A percentile compares a stretch with the other conserved stretches of the same genome.
Evolutionary conservation across 2,797 vertebrate genomes (phyloP).

Genomic region (Toxotes lorentzi): DNA sequence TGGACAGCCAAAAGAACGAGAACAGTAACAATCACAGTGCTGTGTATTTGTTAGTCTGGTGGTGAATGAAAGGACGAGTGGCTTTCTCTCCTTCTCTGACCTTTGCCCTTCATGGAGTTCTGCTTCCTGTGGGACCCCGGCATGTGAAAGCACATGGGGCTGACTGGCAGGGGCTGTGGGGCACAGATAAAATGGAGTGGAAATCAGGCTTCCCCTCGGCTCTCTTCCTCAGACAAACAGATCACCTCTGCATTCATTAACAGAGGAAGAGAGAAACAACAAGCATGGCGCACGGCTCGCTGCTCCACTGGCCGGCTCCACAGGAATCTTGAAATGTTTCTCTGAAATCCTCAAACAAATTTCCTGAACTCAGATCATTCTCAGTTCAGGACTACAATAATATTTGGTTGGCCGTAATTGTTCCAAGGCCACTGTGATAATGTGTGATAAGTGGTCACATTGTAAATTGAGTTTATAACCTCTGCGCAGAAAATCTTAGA

Average conservation of each 20-base stretch:
- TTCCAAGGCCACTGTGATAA: conserved; percentile 71
- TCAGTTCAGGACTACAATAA: conserved; percentile 67
- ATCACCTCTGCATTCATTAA: conserved; percentile 79
- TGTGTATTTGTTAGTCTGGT: conserved; percentile 43
- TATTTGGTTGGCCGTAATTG: conserved; percentile 70
- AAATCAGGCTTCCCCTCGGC: conserved; percentile 84
- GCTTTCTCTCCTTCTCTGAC: conserved; percentile 75
- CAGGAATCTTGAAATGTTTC: conserved; percentile 29
- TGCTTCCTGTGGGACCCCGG: conserved; percentile 84
- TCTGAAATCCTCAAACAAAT: conserved; percentile 40
- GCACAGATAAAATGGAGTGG: conserved; percentile 85
- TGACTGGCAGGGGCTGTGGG: conserved; percentile 77
- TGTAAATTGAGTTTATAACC: conserved; percentile 66
- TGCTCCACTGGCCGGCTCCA: conserved; percentile 20
- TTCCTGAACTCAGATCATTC: conserved; percentile 61
- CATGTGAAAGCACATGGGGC: conserved; percentile 74
- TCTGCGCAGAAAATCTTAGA: conserved; percentile 28
- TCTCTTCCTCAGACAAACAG: conserved; percentile 82
- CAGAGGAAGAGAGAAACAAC: conserved; percentile 78
- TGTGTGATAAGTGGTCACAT: conserved; percentile 71
- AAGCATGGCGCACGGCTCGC: conserved; percentile 38
- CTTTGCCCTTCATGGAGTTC: conserved; percentile 81
- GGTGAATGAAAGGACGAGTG: conserved; percentile 69
- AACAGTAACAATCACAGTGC: neutral
- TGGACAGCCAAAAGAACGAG: conserved; percentile 7